Conservation (phyloP, 2,797 vertebrate species). For the Lithobates pipiens region DNA sequence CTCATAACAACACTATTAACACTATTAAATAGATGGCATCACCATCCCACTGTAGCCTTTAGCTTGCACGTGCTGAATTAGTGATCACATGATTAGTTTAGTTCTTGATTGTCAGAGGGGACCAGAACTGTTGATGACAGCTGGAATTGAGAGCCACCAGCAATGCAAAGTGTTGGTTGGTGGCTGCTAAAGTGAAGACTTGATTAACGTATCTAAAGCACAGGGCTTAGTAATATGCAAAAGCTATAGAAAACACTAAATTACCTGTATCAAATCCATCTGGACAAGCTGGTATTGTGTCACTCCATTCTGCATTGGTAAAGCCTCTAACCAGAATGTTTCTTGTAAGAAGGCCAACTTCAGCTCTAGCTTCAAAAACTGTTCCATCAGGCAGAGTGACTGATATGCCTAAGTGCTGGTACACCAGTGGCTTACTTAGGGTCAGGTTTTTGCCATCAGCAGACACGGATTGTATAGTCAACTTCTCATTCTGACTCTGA, state of each 20-base stretch:
- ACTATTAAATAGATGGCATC: too few species aligned
- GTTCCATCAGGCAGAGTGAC: conserved; percentile 79
- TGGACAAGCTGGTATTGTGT: conserved; percentile 79
- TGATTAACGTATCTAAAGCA: too few species aligned
- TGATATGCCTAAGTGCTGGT: conserved; percentile 80
- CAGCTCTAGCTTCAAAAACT: conserved; percentile 80
- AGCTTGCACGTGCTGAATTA: too few species aligned
- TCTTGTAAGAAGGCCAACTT: conserved; percentile 87
- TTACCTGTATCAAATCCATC: conserved; percentile 85
- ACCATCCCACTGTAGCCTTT: too few species aligned
- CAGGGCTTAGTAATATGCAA: not conserved
- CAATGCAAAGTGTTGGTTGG: too few species aligned
- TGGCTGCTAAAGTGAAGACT: too few species aligned
- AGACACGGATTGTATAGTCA: conserved; percentile 75
- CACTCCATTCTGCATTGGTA: conserved; percentile 77
- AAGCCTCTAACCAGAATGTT: conserved; percentile 86
- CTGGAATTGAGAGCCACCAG: too few species aligned
- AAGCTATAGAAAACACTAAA: not conserved
- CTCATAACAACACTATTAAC: too few species aligned
- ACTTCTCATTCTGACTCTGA: conserved; percentile 84
- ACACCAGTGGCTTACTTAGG: conserved; percentile 74
- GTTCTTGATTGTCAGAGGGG: too few species aligned
- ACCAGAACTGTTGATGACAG: too few species aligned
- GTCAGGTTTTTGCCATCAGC: conserved; percentile 75
- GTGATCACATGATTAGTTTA: too few species aligned